Evolutionary conservation across 2,113 vertebrate genomes (phyloP).

Genomic region (Ramphastos sulfuratus): DNA sequence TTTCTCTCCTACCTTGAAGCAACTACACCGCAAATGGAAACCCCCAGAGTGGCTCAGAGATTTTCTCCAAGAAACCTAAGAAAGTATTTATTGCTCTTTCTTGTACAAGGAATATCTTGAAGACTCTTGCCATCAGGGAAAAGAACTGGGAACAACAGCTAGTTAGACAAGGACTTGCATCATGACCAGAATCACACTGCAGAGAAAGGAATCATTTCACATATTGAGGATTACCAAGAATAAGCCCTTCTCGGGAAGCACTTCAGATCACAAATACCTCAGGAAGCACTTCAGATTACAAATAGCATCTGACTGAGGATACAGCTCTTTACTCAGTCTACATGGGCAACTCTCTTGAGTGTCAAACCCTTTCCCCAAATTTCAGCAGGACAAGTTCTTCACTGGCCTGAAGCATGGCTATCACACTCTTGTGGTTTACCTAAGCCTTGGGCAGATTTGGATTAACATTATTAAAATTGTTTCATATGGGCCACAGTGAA

Average conservation of each 20-base stretch:
- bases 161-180: background rate
- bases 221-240: background rate
- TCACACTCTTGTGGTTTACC: background rate
- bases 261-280: background rate
- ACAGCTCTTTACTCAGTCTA: background rate
- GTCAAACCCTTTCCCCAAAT: background rate
- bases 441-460: background rate
- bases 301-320: background rate
- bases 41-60: background rate
- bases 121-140: background rate
- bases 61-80: background rate
- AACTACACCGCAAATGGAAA: background rate
- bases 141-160: background rate
- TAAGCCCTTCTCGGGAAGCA: background rate
- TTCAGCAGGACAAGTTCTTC: background rate
- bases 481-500: background rate
- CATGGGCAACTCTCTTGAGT: background rate
- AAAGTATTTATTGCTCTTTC: background rate
- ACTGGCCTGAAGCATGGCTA: background rate
- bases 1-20: background rate
- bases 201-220: background rate
- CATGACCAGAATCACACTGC: background rate
- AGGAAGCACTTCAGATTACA: too few species aligned
- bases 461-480: background rate
- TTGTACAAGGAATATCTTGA: background rate